Base-by-base conservation (phyloP, 2,888 invertebrate genomes). In the Microplitis deprimator region DNA sequence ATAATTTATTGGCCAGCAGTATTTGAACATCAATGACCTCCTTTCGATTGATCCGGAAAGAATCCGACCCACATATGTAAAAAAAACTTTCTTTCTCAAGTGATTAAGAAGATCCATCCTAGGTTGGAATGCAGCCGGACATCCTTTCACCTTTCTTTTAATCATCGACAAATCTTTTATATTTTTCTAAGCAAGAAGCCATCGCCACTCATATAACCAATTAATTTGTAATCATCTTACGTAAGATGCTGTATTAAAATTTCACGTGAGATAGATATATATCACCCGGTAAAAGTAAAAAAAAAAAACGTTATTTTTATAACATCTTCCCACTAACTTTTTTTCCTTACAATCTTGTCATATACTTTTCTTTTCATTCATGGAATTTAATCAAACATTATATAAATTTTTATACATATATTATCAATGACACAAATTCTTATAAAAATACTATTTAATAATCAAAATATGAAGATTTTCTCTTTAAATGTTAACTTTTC, bases 81-180 rank as follows among this genome's bases (percentile, higher is more conserved):
- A 61, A 71, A 71, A 71, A 71, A 71, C 69, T 69, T 69, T 41
- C 71, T 71, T 71, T 62, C 38, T 61, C 16, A 16, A n/a, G 62
- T 65, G 10, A 61, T 17, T n/a, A 16, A 71, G 29, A 61, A 16
- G 61, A 61, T 60, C 20, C 8, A 40, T 71, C 62, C 38, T 40
- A 71, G 61, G 40, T 61, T 16, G 71, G 71, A 71, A 71, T 71
- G 71, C 71, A 39, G 61, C 62, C 61, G 61, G 16, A 40, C 71
- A 71, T 71, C 71, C 71, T 71, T 71, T 71, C 71, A 71, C 71
- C 71, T 71, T 62, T 71, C 61, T 71, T 71, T 39, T 61, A 7
- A 61, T 40, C 60, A 16, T 17, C 6, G n/a, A 68, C 60, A 29
- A 39, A 62, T 50, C 50, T 13, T 13, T 50, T 50, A 50, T 8